These are phyloP conservation scores for Eumerus sabulonum DNA, from an alignment of 2,888 invertebrate species.

Conservation along the genomic window DNA sequence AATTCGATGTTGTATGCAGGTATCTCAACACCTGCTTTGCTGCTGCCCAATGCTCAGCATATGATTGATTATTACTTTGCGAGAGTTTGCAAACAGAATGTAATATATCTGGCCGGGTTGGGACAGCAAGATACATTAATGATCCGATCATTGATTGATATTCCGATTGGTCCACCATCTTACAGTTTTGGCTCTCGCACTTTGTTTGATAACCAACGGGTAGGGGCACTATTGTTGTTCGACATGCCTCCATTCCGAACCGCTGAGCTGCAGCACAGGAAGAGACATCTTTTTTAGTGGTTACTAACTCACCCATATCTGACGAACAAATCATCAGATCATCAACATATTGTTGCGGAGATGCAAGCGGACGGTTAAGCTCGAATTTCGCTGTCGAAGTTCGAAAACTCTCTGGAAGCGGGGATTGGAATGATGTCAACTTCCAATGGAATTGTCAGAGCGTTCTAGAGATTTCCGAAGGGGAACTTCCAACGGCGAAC, in stretches of 20 bases:
- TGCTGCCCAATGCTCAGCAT: conserved; percentile 52
- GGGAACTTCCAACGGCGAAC: no score
- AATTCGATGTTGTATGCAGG: background rate
- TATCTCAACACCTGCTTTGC: conserved; percentile 54
- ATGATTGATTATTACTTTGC: conserved; percentile 65
- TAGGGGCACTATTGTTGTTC: conserved; percentile 29
- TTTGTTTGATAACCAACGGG: conserved; percentile 50
- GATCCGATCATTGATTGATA: conserved; percentile 64
- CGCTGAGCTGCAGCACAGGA: background rate
- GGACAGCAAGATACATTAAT: conserved; percentile 52
- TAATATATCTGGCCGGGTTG: conserved; percentile 62
- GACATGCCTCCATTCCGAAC: conserved; percentile 44
- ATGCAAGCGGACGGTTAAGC: no score
- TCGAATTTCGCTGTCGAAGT: no score
- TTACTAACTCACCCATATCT: conserved; percentile 17
- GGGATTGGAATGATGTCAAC: no score
- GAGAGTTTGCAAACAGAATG: conserved; percentile 58
- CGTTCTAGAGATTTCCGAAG: no score
- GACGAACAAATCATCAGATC: conserved; percentile 46
- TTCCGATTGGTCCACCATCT: conserved; percentile 31
- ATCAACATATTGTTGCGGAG: conserved; percentile 10
- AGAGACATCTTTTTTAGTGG: background rate
- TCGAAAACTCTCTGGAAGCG: no score
- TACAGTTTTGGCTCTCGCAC: conserved; percentile 39
- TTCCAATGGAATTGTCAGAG: no score